These are phyloP conservation scores for Alcis repandata DNA, from an alignment of 2,888 invertebrate genomes.

Conservation along the genomic window DNA sequence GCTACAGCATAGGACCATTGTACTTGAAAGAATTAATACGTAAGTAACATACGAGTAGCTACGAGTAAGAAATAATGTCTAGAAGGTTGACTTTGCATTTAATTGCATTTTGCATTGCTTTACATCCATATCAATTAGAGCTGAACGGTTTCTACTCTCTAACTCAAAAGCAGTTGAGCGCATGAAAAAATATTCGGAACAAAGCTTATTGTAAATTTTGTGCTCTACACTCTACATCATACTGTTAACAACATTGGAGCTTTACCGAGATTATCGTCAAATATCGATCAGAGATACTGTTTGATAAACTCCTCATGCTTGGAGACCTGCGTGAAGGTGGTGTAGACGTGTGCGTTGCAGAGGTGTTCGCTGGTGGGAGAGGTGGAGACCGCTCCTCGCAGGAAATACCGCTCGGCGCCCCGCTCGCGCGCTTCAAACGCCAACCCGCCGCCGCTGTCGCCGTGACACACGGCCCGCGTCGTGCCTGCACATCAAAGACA, in stretches of 20 bases:
- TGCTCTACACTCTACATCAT: too few relatives aligned
- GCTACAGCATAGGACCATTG: conserved; percentile 16
- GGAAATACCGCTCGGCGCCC: conserved; percentile 56
- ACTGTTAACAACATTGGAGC: too few relatives aligned
- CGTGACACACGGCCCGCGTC: conserved; percentile 59
- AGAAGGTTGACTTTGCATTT: too few relatives aligned
- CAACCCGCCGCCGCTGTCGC: conserved; percentile 70
- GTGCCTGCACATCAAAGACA: conserved; percentile 11
- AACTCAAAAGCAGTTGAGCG: too few relatives aligned
- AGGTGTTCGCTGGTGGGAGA: conserved; percentile 39
- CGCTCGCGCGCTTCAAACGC: conserved; percentile 55
- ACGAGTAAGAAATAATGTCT: too few relatives aligned
- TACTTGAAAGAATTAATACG: conserved; percentile 35
- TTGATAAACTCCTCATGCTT: conserved; percentile 34
- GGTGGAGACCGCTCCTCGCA: conserved; percentile 65
- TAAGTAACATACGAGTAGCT: conserved; percentile 28
- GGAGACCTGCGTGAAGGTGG: conserved; percentile 22
- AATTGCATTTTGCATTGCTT: too few relatives aligned
- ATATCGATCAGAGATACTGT: conserved; percentile 14
- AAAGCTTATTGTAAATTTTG: too few relatives aligned
- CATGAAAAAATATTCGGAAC: too few relatives aligned
- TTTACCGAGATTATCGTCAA: too few relatives aligned
- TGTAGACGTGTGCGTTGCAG: conserved; percentile 32
- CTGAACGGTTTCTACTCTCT: too few relatives aligned
- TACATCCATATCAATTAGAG: too few relatives aligned